These are phyloP conservation scores for Oscarella lobularis DNA, from an alignment of 37 sponge, comb jelly and placozoan genomes.

Conservation along the genomic window DNA sequence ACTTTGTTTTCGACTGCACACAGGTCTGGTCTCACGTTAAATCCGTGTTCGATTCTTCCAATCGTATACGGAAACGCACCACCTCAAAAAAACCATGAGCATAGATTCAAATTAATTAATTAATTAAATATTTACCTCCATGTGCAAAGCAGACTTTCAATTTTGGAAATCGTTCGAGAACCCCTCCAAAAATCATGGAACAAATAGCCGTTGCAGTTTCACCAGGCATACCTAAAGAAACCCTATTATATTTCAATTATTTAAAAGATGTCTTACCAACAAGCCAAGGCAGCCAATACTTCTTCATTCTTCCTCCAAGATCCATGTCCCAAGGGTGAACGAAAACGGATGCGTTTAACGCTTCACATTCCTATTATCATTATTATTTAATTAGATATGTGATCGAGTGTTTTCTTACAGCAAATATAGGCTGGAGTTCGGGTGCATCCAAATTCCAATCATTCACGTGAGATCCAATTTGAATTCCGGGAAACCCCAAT, in stretches of 20 bases:
- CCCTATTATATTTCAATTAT: not conserved
- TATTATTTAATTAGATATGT: too few relatives aligned
- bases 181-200: slow-evolving; percentile 76
- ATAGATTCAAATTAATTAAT: not conserved
- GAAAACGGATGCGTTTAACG: slow-evolving; percentile 55
- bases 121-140: slow-evolving; percentile 23
- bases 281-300: slow-evolving; percentile 90
- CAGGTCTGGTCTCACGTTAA: slow-evolving; percentile 72
- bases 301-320: slow-evolving; percentile 61
- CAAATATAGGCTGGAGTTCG: slow-evolving; percentile 71
- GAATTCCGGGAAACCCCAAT: slow-evolving; percentile 71
- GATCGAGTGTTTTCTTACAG: slow-evolving; percentile 11
- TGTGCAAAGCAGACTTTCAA: slow-evolving; percentile 83
- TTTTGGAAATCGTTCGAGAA: slow-evolving; percentile 63
- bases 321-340: slow-evolving; percentile 93
- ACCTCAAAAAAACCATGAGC: not conserved
- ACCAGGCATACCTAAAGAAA: slow-evolving; percentile 60
- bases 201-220: slow-evolving; percentile 81
- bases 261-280: slow-evolving; percentile 39
- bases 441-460: slow-evolving; percentile 84
- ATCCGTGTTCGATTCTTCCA: slow-evolving; percentile 77
- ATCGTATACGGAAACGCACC: slow-evolving; percentile 80
- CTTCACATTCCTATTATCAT: slow-evolving; percentile 76
- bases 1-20: slow-evolving; percentile 73
- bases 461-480: slow-evolving; percentile 87